Percentiles rank a stretch among this genome's conserved stretches.
Conservation (phyloP, 1,140 invertebrate species). For the Drosophila sucinea region DNA sequence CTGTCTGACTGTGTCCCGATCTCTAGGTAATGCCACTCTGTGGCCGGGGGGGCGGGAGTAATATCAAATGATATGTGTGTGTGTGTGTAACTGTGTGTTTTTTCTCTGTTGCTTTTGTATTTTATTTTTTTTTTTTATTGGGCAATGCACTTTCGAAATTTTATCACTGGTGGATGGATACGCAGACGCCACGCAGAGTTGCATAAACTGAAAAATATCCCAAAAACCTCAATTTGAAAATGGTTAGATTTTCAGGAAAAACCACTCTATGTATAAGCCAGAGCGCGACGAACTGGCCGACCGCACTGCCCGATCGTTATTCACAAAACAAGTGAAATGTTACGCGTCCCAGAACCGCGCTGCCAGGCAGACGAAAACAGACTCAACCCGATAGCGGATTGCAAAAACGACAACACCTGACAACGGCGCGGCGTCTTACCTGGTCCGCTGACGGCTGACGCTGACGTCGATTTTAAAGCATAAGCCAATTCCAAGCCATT, state of each 20-base stretch:
- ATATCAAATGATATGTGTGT: neutral
- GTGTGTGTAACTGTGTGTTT: neutral
- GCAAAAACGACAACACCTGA: slow-evolving; percentile 80
- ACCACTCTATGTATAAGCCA: slow-evolving; percentile 6
- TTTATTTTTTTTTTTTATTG: slow-evolving; percentile 7
- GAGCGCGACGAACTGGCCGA: slow-evolving; percentile 35
- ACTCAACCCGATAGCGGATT: slow-evolving; percentile 68
- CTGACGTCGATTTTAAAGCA: neutral
- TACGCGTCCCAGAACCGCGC: slow-evolving; percentile 79
- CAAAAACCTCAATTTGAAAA: slow-evolving; percentile 39
- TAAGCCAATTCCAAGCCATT: neutral
- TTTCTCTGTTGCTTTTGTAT: slow-evolving; percentile 14
- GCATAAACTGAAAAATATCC: slow-evolving; percentile 32
- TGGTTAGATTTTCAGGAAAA: slow-evolving; percentile 38
- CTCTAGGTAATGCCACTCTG: neutral
- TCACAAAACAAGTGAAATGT: slow-evolving; percentile 41
- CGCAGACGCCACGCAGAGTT: slow-evolving; percentile 49
- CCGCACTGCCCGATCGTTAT: slow-evolving; percentile 32
- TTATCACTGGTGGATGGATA: slow-evolving; percentile 34
- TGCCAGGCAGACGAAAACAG: slow-evolving; percentile 77
- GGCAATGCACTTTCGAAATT: slow-evolving; percentile 44
- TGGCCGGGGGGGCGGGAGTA: neutral
- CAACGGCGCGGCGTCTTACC: slow-evolving; percentile 38
- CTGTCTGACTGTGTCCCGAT: slow-evolving; percentile 12
- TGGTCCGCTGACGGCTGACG: neutral